Evolutionary conservation across 35 echinoderm and acorn worm genomes (phyloP).

Genomic region (Lytechinus pictus): DNA sequence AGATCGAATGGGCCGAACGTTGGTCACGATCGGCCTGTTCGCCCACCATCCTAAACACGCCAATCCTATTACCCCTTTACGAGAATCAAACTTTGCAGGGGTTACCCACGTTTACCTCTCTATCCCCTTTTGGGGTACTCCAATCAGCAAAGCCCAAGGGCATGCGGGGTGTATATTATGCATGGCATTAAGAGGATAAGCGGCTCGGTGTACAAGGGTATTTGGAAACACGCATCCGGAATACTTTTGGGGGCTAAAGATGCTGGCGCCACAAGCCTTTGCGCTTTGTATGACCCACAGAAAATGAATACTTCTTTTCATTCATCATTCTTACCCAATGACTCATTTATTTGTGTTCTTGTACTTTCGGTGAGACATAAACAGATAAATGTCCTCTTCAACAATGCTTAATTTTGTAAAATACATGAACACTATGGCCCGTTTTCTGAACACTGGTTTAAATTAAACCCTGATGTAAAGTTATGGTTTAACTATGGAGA

Average conservation of each 20-base stretch:
- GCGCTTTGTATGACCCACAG: neutral
- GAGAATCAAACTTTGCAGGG: neutral
- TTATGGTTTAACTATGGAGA: too few relatives aligned
- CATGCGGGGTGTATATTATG: neutral
- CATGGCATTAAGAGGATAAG: neutral
- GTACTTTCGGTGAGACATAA: neutral
- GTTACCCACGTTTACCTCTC: neutral
- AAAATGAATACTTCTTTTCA: neutral
- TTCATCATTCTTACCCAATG: neutral
- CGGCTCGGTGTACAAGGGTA: neutral
- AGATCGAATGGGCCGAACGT: neutral
- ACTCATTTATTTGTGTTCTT: neutral
- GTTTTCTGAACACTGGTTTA: too few relatives aligned
- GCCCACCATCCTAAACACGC: neutral
- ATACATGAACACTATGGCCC: too few relatives aligned
- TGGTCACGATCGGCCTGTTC: neutral
- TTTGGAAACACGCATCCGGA: constrained; percentile 11
- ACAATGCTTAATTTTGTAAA: too few relatives aligned
- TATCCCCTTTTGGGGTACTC: neutral
- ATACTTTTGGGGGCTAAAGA: neutral
- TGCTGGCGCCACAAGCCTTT: neutral
- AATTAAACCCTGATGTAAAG: too few relatives aligned
- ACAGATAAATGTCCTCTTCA: neutral
- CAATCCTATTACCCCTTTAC: constrained; percentile 3
- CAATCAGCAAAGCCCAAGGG: neutral